Conservation (phyloP, 2,888 invertebrate species). For the Campaea margaritaria region DNA sequence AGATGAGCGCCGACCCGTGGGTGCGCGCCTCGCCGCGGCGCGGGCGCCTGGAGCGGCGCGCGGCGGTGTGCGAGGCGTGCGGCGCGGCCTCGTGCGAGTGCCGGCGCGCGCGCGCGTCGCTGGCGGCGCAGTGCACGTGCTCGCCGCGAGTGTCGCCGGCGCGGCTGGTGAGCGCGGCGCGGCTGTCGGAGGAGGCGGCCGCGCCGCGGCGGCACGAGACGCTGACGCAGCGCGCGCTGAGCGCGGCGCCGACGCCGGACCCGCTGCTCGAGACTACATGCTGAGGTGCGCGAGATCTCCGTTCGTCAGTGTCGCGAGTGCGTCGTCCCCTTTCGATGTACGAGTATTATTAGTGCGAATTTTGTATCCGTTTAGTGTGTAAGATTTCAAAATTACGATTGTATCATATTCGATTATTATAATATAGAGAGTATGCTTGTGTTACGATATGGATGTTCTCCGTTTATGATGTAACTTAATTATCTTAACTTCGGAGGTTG, state of each 20-base stretch:
- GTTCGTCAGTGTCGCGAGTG: slow-evolving; percentile 13
- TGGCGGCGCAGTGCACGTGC: slow-evolving; percentile 55
- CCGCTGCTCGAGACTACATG: slow-evolving; percentile 79
- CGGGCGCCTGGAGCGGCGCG: slow-evolving; percentile 46
- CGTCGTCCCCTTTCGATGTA: slow-evolving; percentile 54
- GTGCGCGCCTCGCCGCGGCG: slow-evolving; percentile 44
- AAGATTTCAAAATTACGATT: slow-evolving; percentile 81
- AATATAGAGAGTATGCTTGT: slow-evolving; percentile 54
- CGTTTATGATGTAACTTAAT: slow-evolving; percentile 60
- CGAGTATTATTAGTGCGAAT: slow-evolving; percentile 82
- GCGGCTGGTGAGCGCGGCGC: slow-evolving; percentile 49
- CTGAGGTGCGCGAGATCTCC: slow-evolving; percentile 43
- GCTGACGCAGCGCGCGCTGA: slow-evolving; percentile 43
- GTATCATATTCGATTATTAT: slow-evolving; percentile 70
- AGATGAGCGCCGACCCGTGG: slow-evolving; percentile 58
- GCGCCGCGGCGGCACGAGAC: slow-evolving; percentile 52
- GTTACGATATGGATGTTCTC: slow-evolving; percentile 65
- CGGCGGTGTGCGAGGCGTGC: slow-evolving; percentile 50
- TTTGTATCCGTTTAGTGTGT: slow-evolving; percentile 78
- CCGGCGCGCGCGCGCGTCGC: slow-evolving; percentile 38
- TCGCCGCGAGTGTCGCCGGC: slow-evolving; percentile 52
- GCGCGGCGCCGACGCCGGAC: slow-evolving; percentile 53
- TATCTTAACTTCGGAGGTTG: slow-evolving; percentile 75
- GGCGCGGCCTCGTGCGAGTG: slow-evolving; percentile 63
- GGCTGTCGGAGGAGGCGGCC: slow-evolving; percentile 38